phyloP scores from a whole-genome alignment of 2,113 vertebrate species.

The Coregonus clupeaformis region DNA sequence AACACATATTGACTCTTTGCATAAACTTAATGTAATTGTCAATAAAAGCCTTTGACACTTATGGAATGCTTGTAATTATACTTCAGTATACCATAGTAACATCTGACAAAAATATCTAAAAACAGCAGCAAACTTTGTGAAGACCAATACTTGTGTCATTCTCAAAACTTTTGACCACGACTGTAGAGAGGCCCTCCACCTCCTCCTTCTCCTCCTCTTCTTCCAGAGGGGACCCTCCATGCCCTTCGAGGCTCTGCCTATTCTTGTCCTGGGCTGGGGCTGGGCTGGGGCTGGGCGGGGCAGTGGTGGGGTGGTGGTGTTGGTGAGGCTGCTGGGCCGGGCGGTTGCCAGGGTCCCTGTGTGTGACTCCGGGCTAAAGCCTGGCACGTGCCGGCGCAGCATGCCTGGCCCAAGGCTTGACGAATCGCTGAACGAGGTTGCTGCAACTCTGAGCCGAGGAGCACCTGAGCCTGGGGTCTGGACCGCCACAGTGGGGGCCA shows the following conservation, averaged over 20 bases:
- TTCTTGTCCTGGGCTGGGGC: conserved; percentile 58
- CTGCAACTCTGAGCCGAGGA: conserved; percentile 70
- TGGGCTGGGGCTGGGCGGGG: conserved; percentile 38
- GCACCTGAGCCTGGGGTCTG: conserved; percentile 83
- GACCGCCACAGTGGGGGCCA: not conserved
- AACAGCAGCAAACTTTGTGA: too few relatives aligned
- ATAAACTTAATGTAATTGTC: too few relatives aligned
- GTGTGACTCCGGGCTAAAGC: conserved; percentile 67
- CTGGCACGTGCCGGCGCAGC: conserved; percentile 87
- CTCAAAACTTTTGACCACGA: too few relatives aligned
- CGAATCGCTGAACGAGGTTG: conserved; percentile 85
- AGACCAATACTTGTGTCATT: too few relatives aligned
- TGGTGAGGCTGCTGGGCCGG: conserved; percentile 55
- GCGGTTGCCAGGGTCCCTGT: conserved; percentile 70
- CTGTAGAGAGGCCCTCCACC: too few relatives aligned
- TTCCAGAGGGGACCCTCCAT: conserved; percentile 54
- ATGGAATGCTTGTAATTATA: too few relatives aligned
- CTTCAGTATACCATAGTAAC: too few relatives aligned
- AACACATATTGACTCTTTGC: too few relatives aligned
- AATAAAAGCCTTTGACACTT: too few relatives aligned
- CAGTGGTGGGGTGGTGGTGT: too few relatives aligned
- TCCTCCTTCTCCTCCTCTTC: too few relatives aligned
- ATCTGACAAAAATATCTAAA: too few relatives aligned
- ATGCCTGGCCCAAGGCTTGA: conserved; percentile 73
- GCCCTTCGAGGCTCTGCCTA: conserved; percentile 78